phyloP scores from a whole-genome alignment of 2,888 invertebrate genomes.

The Apamea anceps region DNA sequence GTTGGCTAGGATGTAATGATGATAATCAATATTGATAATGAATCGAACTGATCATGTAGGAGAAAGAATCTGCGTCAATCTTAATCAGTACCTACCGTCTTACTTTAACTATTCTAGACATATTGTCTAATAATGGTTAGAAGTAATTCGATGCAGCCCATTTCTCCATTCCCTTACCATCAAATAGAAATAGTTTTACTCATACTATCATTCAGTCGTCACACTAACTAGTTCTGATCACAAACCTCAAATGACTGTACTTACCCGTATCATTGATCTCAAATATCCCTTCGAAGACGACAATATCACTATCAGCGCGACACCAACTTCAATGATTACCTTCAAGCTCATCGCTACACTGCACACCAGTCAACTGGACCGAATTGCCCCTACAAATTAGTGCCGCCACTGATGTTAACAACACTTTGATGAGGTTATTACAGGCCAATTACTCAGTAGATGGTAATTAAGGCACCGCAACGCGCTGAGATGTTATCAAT shows the following conservation, averaged over 20 bases:
- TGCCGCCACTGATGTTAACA: conserved; percentile 61
- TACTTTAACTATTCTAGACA: background rate
- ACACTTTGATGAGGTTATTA: conserved; percentile 71
- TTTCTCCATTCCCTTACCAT: background rate
- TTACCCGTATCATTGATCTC: conserved; percentile 5
- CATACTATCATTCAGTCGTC: background rate
- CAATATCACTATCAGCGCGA: conserved; percentile 7
- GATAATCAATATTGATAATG: background rate
- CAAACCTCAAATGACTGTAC: background rate
- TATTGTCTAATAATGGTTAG: background rate
- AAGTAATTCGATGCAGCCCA: background rate
- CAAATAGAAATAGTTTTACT: background rate
- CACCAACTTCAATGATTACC: conserved; percentile 12
- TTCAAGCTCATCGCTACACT: conserved; percentile 32
- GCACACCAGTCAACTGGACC: conserved; percentile 45
- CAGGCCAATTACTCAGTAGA: conserved; percentile 66
- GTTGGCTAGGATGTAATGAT: too few relatives aligned
- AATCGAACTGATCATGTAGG: background rate
- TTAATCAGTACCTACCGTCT: too few relatives aligned
- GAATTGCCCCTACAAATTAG: conserved; percentile 58
- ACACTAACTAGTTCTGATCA: background rate
- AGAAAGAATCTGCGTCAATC: background rate
- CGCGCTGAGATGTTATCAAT: conserved; percentile 62
- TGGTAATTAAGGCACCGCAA: conserved; percentile 65
- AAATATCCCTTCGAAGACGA: background rate